Percentiles rank a stretch among this genome's conserved stretches.
Conservation (phyloP, 2,797 vertebrate species). For the Spinus olivaceus region DNA sequence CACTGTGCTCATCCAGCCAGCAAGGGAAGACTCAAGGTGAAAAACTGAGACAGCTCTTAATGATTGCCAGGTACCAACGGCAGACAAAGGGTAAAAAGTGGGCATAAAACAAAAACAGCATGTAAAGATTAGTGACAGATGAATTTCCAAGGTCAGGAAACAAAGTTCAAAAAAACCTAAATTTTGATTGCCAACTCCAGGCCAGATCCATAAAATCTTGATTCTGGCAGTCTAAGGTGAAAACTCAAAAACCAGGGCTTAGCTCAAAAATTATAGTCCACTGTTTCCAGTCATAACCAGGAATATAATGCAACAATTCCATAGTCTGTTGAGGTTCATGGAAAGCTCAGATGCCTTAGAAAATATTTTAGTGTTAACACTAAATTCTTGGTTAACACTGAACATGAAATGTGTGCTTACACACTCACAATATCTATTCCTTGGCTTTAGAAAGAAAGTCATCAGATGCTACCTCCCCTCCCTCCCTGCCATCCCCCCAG, state of each 20-base stretch:
- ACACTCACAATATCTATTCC: background rate
- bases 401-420: background rate
- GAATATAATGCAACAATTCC: background rate
- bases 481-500: background rate
- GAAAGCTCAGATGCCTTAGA: background rate
- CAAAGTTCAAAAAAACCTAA: background rate
- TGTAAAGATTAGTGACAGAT: background rate
- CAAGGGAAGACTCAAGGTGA: background rate
- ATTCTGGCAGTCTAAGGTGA: background rate
- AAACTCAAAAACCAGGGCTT: background rate
- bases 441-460: background rate
- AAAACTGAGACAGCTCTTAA: slow-evolving; percentile 14
- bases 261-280: background rate
- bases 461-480: background rate
- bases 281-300: background rate
- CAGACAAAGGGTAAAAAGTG: background rate
- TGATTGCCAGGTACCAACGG: background rate
- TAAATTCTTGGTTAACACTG: background rate
- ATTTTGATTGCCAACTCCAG: background rate
- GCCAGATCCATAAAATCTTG: background rate
- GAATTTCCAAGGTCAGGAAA: background rate
- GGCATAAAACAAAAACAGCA: background rate
- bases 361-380: background rate
- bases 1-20: background rate
- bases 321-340: background rate